A percentile compares a stretch with the other conserved stretches of the same genome.
Conservation (phyloP, 1,140 invertebrate genomes). For the Pomacea maculata region DNA sequence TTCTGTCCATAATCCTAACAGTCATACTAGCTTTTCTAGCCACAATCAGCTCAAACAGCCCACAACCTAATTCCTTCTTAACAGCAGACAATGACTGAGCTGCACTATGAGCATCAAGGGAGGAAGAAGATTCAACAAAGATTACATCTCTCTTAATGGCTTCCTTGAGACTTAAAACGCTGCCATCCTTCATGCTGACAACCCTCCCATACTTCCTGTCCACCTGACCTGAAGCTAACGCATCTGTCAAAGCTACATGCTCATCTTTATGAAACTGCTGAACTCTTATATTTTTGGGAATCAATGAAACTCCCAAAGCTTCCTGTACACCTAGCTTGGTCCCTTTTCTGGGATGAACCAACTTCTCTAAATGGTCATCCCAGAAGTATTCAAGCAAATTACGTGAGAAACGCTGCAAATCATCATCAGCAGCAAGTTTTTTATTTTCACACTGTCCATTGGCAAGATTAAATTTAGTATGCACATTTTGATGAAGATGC, state of each 20-base stretch:
- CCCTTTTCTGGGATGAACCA: slow-evolving; percentile 79
- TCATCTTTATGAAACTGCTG: slow-evolving; percentile 74
- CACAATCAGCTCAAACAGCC: slow-evolving; percentile 34
- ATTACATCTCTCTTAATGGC: slow-evolving; percentile 49
- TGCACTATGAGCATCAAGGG: neutral
- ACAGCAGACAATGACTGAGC: slow-evolving; percentile 18
- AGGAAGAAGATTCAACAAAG: slow-evolving; percentile 18
- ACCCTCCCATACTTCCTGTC: slow-evolving; percentile 83
- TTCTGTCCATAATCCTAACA: slow-evolving; percentile 39
- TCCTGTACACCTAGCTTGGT: slow-evolving; percentile 78
- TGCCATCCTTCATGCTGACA: slow-evolving; percentile 72
- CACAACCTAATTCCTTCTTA: slow-evolving; percentile 41
- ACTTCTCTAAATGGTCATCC: slow-evolving; percentile 35
- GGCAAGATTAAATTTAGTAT: neutral
- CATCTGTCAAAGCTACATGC: slow-evolving; percentile 42
- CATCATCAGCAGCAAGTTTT: neutral
- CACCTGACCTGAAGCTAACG: slow-evolving; percentile 51
- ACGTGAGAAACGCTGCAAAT: slow-evolving; percentile 24
- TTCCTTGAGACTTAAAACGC: slow-evolving; percentile 41
- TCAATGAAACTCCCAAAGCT: slow-evolving; percentile 77
- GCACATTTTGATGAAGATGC: neutral
- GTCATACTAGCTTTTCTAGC: slow-evolving; percentile 28
- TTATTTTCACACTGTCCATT: slow-evolving; percentile 3
- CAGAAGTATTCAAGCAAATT: slow-evolving; percentile 56
- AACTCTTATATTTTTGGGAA: slow-evolving; percentile 76